Base-by-base conservation (phyloP, 2,113 vertebrate genomes). In the Tyrannus savana region DNA sequence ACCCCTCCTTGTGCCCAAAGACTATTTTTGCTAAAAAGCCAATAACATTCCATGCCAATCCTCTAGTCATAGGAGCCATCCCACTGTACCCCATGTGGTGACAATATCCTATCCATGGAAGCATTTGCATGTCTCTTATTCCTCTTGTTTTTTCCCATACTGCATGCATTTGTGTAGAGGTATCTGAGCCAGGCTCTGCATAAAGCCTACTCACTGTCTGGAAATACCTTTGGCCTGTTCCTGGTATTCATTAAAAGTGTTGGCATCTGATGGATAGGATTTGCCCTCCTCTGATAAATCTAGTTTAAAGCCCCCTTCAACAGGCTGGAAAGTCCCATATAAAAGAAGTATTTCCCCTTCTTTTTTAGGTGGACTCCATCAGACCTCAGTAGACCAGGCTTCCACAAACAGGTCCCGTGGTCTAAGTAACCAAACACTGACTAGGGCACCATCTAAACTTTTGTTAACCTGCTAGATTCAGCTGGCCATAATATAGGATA, bases 151-250 rank as follows among this genome's bases (percentile, higher is more conserved):
- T 18, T 75, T 14, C 24, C 13, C n/a, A 4, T 10, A 18, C 7
- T 6, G 5, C 0, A 0, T n/a, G 9, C 44, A 24, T 18, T 53
- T 41, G 30, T 39, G 19, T 12, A 60, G 17, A 35, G 25, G 19
- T 24, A 25, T 22, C n/a, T 75, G n/a, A 68, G 30, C 19, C 11
- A 53, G 67, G 47, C 14, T 44, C 24, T 47, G 15, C 33, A 12
- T 25, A 25, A 30, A 18, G 9, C n/a, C 41, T 53, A 47, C 14
- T 41, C n/a, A 22, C 24, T 6, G 1, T 12, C 28, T 60, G 28
- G 37, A 53, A 46, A 46, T 31, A 22, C 9, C 46, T 60, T 8
- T 82, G 53, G 24, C 39, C 13, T n/a, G 6, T 17, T 52, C 23
- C 50, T 81, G 52, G 14, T 3, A 1, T 58, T 37, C 15, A 24